A percentile compares a stretch with the other conserved stretches of the same genome.
These are phyloP conservation scores for Varanus salvator DNA, from an alignment of 2,113 vertebrate species.

Conservation along the genomic window DNA sequence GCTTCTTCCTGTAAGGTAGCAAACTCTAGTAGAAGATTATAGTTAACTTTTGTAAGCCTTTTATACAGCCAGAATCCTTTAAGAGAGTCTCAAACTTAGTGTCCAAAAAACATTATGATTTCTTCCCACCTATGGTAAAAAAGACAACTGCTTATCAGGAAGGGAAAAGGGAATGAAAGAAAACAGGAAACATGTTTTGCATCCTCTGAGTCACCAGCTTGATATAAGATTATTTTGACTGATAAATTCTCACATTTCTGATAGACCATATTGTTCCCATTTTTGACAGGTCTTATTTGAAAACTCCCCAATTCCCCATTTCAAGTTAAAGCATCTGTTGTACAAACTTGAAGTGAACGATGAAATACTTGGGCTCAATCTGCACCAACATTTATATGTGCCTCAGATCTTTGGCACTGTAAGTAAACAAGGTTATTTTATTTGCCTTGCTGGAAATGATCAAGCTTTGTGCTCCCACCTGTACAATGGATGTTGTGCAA, in stretches of 20 bases:
- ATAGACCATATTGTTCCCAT: not conserved
- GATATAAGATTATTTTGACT: slow-evolving; percentile 1
- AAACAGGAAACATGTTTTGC: not conserved
- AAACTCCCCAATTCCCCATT: not conserved
- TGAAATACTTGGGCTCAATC: not conserved
- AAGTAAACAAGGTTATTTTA: not conserved
- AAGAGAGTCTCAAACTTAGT: not conserved
- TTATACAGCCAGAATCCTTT: not conserved
- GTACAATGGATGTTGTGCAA: too few relatives aligned
- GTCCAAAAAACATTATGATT: not conserved
- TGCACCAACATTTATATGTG: not conserved
- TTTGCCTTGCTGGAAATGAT: too few relatives aligned
- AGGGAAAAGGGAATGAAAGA: not conserved
- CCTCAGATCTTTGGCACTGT: not conserved
- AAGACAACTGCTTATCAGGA: not conserved
- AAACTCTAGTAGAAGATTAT: not conserved
- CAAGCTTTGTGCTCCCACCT: too few relatives aligned
- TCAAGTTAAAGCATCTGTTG: not conserved
- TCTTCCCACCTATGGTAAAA: not conserved
- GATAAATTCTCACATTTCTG: not conserved
- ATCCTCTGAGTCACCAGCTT: not conserved
- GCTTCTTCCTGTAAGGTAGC: not conserved
- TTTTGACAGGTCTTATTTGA: not conserved
- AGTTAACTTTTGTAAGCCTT: not conserved
- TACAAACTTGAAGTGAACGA: not conserved